Percentiles rank a stretch among this genome's conserved stretches.
Evolutionary conservation across 2,888 invertebrate genomes (phyloP).

Genomic region (Apamea anceps): DNA sequence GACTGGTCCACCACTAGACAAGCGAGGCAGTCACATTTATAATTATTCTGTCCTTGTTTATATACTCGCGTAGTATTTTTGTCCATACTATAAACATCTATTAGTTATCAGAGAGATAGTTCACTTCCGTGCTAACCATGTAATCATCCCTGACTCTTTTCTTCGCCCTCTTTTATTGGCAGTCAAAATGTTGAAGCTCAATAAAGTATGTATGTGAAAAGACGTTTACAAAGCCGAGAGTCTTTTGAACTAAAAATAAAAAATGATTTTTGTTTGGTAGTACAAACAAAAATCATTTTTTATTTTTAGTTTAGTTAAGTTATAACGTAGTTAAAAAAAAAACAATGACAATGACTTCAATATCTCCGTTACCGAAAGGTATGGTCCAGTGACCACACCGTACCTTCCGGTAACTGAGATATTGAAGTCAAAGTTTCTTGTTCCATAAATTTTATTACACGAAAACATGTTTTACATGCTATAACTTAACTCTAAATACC

Average conservation of each 20-base stretch:
- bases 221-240: neutral
- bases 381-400: too few relatives aligned
- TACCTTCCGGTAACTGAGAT: neutral
- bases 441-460: neutral
- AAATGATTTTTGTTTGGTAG: neutral
- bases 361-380: too few relatives aligned
- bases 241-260: neutral
- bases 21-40: neutral
- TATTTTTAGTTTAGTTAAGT: too few relatives aligned
- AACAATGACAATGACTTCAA: too few relatives aligned
- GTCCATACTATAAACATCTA: neutral
- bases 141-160: neutral
- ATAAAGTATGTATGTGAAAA: neutral
- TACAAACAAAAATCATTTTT: too few relatives aligned
- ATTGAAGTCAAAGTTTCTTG: neutral
- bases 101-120: neutral
- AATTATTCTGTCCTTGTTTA: neutral
- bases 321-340: too few relatives aligned
- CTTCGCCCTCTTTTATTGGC: neutral
- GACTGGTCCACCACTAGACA: neutral
- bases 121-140: neutral
- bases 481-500: neutral
- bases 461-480: neutral
- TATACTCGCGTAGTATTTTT: neutral
- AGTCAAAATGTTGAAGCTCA: too few relatives aligned